phyloP scores from a whole-genome alignment of 1,140 invertebrate species.

The Leptinotarsa defecta region DNA sequence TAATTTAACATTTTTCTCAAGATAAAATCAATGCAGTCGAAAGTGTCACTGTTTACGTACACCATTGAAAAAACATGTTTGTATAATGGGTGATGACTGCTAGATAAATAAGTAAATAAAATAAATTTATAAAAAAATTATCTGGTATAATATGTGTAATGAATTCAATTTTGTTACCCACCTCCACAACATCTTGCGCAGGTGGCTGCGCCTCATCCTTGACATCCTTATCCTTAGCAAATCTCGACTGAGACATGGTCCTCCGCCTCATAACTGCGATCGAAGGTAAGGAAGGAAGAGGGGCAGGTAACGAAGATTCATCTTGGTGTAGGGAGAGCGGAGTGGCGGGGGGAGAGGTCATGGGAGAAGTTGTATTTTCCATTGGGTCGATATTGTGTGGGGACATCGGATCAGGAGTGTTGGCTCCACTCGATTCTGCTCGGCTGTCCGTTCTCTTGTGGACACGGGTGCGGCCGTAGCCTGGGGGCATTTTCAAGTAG shows the following conservation, averaged over 20 bases:
- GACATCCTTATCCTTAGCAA: conserved; percentile 54
- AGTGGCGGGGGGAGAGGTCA: conserved; percentile 65
- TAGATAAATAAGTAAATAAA: neutral
- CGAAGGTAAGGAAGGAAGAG: conserved; percentile 49
- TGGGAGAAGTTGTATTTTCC: conserved; percentile 59
- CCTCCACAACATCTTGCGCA: conserved; percentile 31
- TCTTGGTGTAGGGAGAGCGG: conserved; percentile 56
- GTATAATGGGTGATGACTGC: too few species aligned
- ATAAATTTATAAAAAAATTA: neutral
- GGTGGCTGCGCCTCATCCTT: conserved; percentile 49
- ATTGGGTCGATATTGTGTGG: conserved; percentile 55
- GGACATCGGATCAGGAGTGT: conserved; percentile 69
- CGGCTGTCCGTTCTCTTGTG: conserved; percentile 69
- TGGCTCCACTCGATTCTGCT: conserved; percentile 72
- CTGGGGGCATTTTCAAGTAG: conserved; percentile 69
- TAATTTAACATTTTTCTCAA: too few species aligned
- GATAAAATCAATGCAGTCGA: too few species aligned
- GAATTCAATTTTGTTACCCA: conserved; percentile 9
- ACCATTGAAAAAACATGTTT: too few species aligned
- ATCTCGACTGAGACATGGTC: conserved; percentile 59
- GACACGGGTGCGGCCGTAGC: conserved; percentile 62
- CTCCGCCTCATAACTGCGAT: conserved; percentile 58
- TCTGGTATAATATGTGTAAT: neutral
- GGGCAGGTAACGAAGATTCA: conserved; percentile 46
- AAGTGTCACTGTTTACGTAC: too few species aligned